Conservation (phyloP, 1,140 invertebrate genomes). For the Chrysomallon squamiferum region DNA sequence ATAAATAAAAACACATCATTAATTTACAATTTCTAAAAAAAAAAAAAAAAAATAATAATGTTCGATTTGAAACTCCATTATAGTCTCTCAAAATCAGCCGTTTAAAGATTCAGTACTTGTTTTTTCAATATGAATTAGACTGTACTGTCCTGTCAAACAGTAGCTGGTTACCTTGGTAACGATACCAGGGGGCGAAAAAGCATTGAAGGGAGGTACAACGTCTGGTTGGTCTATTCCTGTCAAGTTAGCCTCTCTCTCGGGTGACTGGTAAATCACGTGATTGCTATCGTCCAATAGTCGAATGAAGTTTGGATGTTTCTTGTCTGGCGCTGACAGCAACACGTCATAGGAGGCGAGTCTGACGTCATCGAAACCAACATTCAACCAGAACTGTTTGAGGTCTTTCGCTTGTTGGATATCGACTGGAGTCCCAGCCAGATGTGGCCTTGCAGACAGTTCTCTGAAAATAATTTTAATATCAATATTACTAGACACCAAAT, state of each 20-base stretch:
- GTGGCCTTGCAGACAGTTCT: constrained; percentile 43
- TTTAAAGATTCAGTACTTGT: too few species aligned
- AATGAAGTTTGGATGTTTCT: constrained; percentile 35
- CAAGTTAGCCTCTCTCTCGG: constrained; percentile 40
- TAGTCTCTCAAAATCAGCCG: too few species aligned
- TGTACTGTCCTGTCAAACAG: too few species aligned
- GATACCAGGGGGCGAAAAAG: constrained; percentile 41
- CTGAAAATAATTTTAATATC: constrained; percentile 26
- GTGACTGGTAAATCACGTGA: constrained; percentile 31
- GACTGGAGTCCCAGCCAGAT: constrained; percentile 49
- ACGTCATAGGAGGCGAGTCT: constrained; percentile 51
- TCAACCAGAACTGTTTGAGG: constrained; percentile 40
- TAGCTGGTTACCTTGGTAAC: not conserved
- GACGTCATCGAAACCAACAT: constrained; percentile 44
- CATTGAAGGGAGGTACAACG: constrained; percentile 58
- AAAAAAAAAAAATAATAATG: too few species aligned
- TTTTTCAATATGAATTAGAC: too few species aligned
- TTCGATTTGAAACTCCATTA: too few species aligned
- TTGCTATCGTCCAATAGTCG: constrained; percentile 27
- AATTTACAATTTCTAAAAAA: too few species aligned
- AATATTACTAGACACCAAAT: too few species aligned
- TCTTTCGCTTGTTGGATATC: constrained; percentile 42
- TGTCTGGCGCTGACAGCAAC: constrained; percentile 56
- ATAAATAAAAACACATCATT: too few species aligned
- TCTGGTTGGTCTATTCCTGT: constrained; percentile 44